Percentiles rank a stretch among this genome's conserved stretches.
Evolutionary conservation across 2,888 invertebrate genomes (phyloP).

Genomic region (Buathra laborator): DNA sequence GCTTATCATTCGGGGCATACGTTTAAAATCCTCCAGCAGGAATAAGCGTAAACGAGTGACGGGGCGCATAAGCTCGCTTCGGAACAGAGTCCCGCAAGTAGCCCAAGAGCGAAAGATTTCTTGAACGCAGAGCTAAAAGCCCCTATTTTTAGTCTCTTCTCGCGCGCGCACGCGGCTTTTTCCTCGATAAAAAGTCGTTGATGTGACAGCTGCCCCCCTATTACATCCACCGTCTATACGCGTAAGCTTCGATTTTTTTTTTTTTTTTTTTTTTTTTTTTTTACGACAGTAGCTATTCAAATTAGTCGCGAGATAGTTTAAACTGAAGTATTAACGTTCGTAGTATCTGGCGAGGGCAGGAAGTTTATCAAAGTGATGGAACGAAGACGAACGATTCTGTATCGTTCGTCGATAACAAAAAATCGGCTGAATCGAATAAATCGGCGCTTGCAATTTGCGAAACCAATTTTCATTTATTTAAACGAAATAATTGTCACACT

Average conservation of each 20-base stretch:
- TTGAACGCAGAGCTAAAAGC: slow-evolving; percentile 66
- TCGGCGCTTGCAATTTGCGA: too few relatives aligned
- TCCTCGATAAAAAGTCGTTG: slow-evolving; percentile 59
- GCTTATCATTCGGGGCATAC: background rate
- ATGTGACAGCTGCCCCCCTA: slow-evolving; percentile 67
- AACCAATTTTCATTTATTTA: too few relatives aligned
- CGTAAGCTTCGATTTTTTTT: slow-evolving; percentile 10
- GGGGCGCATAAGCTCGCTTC: slow-evolving; percentile 8
- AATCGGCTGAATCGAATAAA: too few relatives aligned
- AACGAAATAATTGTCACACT: too few relatives aligned
- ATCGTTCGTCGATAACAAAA: too few relatives aligned
- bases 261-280: background rate
- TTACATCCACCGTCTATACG: slow-evolving; percentile 19
- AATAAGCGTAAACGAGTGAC: slow-evolving; percentile 21
- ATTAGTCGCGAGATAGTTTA: background rate
- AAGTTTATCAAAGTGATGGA: background rate
- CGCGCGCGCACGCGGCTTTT: slow-evolving; percentile 54
- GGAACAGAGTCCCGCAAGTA: slow-evolving; percentile 59
- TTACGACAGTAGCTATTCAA: slow-evolving; percentile 11
- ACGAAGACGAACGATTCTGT: background rate
- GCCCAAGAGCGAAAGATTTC: slow-evolving; percentile 70
- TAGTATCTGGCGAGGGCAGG: background rate
- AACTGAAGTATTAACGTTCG: background rate
- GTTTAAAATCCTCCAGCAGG: slow-evolving; percentile 35
- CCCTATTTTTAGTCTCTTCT: slow-evolving; percentile 64